Percentiles rank a stretch among this genome's conserved stretches.
Conservation (phyloP, 2,888 invertebrate species). For the Luperina testacea region DNA sequence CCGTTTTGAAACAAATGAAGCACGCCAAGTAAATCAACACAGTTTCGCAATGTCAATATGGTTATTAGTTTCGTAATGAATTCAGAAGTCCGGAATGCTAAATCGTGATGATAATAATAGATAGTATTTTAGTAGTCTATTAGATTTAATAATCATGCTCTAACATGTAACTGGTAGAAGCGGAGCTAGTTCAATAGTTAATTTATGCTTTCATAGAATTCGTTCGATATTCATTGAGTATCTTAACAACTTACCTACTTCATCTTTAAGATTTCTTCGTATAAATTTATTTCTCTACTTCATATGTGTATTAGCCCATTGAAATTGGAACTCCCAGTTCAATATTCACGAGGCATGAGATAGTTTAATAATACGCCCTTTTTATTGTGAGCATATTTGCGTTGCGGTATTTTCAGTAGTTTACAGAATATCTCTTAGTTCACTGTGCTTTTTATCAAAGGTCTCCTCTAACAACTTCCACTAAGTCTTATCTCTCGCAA, state of each 20-base stretch:
- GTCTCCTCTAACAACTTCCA: not conserved
- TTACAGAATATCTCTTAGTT: not conserved
- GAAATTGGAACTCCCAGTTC: not conserved
- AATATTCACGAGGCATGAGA: not conserved
- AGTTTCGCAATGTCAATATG: slow-evolving; percentile 68
- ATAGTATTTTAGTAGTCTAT: slow-evolving; percentile 37
- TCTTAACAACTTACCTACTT: slow-evolving; percentile 9
- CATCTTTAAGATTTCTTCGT: not conserved
- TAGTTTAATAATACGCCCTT: not conserved
- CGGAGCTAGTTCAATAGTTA: slow-evolving; percentile 5
- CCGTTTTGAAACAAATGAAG: slow-evolving; percentile 61
- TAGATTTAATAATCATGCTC: slow-evolving; percentile 35
- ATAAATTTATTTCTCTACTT: not conserved
- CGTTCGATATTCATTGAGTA: slow-evolving; percentile 5
- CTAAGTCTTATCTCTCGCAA: not conserved
- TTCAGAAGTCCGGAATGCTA: slow-evolving; percentile 54
- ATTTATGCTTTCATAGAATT: slow-evolving; percentile 12
- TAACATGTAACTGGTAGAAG: slow-evolving; percentile 13
- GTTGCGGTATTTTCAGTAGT: not conserved
- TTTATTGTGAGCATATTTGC: not conserved
- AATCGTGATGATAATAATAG: slow-evolving; percentile 55
- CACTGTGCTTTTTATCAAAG: not conserved
- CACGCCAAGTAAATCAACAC: slow-evolving; percentile 64
- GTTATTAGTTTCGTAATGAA: slow-evolving; percentile 64
- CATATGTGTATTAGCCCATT: not conserved